phyloP scores from a whole-genome alignment of 2,888 invertebrate species.

The Mystacides longicornis region DNA sequence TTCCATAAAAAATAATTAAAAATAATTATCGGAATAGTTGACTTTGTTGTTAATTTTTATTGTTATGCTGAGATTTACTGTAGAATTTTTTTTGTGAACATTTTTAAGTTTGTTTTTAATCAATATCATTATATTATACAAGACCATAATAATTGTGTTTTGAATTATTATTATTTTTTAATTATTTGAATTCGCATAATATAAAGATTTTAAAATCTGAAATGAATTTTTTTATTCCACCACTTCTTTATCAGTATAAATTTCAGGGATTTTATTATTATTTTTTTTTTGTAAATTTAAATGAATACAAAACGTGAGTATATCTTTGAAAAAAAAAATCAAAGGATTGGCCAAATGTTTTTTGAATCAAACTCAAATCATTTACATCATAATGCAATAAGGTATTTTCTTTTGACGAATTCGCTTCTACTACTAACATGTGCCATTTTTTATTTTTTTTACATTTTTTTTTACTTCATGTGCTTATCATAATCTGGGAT shows the following conservation, averaged over 20 bases:
- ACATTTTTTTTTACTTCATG: background rate
- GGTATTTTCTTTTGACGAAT: background rate
- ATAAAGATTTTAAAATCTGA: constrained; percentile 1
- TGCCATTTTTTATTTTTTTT: no score
- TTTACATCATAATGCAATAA: background rate
- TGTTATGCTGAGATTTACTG: no score
- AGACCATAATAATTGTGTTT: no score
- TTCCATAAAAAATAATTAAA: no score
- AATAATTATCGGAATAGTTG: no score
- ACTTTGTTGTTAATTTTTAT: no score
- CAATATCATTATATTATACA: no score
- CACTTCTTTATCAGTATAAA: background rate
- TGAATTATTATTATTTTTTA: background rate
- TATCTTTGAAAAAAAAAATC: background rate
- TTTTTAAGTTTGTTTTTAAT: no score
- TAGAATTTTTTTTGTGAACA: no score
- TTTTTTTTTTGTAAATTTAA: background rate
- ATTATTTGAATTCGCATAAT: background rate
- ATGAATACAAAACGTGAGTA: background rate
- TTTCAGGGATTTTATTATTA: background rate
- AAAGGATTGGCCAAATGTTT: background rate
- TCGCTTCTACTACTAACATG: background rate
- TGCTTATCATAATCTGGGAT: background rate
- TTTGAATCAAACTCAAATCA: no score
- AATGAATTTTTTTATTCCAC: background rate